These are phyloP conservation scores for Pharmacophagus antenor DNA, from an alignment of 2,888 invertebrate genomes.

Conservation along the genomic window DNA sequence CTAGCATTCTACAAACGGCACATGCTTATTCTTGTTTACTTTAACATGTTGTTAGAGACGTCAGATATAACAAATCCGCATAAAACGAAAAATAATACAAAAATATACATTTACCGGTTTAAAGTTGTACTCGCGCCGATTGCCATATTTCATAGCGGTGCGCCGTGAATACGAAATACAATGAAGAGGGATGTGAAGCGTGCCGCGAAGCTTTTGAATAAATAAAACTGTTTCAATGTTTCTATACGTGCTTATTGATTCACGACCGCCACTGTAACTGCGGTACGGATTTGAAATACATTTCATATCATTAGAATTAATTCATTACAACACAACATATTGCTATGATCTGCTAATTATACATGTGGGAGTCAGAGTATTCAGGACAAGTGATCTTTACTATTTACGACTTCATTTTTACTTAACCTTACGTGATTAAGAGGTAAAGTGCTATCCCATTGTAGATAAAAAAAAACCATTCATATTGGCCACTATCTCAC, in stretches of 20 bases:
- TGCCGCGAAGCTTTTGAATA: conserved; percentile 22
- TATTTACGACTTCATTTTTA: no score
- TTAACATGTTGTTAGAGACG: not conserved
- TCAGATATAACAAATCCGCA: not conserved
- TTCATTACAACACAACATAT: no score
- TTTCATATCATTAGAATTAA: no score
- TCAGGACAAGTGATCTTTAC: no score
- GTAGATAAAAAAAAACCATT: no score
- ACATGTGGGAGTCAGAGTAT: no score
- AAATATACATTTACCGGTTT: conserved; percentile 8
- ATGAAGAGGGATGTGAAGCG: conserved; percentile 21
- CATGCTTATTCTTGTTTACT: not conserved
- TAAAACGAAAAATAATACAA: not conserved
- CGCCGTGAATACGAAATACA: conserved; percentile 29
- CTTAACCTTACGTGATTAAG: no score
- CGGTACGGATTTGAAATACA: no score
- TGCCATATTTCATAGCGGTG: conserved; percentile 26
- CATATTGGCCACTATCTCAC: no score
- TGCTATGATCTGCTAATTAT: no score
- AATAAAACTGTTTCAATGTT: conserved; percentile 28
- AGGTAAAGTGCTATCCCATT: no score
- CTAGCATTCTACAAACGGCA: not conserved
- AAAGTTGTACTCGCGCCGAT: conserved; percentile 15
- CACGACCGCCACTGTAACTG: conserved; percentile 3
- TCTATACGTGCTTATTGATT: conserved; percentile 27